A percentile compares a stretch with the other conserved stretches of the same genome.
Conservation (phyloP, 2,888 invertebrate species). For the Acrobasis suavella region DNA sequence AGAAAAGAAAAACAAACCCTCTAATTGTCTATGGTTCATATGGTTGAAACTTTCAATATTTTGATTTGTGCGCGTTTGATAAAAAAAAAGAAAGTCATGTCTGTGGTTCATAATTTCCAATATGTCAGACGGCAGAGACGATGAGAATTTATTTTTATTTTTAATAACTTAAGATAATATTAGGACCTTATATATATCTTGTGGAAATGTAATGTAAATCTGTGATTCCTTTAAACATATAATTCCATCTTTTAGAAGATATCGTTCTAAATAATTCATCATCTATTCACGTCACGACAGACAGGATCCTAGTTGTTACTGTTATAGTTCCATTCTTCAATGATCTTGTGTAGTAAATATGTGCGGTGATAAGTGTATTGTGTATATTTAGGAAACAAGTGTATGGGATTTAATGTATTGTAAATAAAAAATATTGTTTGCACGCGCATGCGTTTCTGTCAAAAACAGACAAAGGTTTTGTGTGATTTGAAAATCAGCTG, state of each 20-base stretch:
- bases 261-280: conserved; percentile 40
- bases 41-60: background rate
- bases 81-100: conserved; percentile 17
- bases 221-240: conserved; percentile 38
- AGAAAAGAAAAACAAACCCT: too few relatives aligned
- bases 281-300: conserved; percentile 32
- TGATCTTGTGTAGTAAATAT: conserved; percentile 46
- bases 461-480: conserved; percentile 84
- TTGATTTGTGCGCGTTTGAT: background rate
- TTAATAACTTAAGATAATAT: conserved; percentile 48
- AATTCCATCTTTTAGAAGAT: conserved; percentile 39
- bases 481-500: conserved; percentile 83
- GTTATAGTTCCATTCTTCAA: conserved; percentile 65
- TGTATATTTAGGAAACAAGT: conserved; percentile 46
- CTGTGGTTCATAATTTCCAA: conserved; percentile 50
- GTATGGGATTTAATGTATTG: conserved; percentile 68
- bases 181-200: conserved; percentile 48
- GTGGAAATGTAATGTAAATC: conserved; percentile 44
- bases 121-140: conserved; percentile 66
- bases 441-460: conserved; percentile 82
- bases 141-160: conserved; percentile 52
- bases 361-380: conserved; percentile 45
- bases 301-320: conserved; percentile 44
- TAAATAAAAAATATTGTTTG: conserved; percentile 80
- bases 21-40: conserved; percentile 3